These are phyloP conservation scores for Zaprionus ghesquierei DNA, from an alignment of 1,140 invertebrate species.

Conservation along the genomic window DNA sequence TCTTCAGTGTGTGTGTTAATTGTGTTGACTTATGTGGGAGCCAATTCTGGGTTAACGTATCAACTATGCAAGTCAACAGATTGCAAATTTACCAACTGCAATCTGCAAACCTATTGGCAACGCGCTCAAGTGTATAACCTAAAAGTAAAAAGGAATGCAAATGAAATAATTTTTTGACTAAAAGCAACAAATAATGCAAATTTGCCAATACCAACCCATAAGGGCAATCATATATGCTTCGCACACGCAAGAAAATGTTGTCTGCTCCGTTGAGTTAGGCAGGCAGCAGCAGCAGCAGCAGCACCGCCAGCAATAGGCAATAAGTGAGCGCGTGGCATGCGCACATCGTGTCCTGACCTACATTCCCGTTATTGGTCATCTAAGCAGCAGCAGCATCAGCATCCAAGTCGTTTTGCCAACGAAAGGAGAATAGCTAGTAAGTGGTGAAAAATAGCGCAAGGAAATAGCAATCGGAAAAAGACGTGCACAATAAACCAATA, in stretches of 20 bases:
- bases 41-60: slow-evolving; percentile 12
- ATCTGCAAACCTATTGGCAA: neutral
- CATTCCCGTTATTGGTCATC: slow-evolving; percentile 76
- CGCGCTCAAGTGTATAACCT: neutral
- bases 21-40: slow-evolving; percentile 10
- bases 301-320: neutral
- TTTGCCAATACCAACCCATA: neutral
- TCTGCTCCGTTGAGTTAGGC: slow-evolving; percentile 2
- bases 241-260: neutral
- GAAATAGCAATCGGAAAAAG: neutral
- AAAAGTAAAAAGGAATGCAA: neutral
- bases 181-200: neutral
- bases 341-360: slow-evolving; percentile 69
- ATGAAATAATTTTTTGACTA: neutral
- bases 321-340: slow-evolving; percentile 51
- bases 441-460: slow-evolving; percentile 1
- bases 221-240: neutral
- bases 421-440: slow-evolving; percentile 15
- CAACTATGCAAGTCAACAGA: slow-evolving; percentile 1
- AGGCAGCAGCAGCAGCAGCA: neutral
- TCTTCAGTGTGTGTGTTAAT: slow-evolving; percentile 32
- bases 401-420: slow-evolving; percentile 23
- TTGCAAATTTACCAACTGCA: neutral
- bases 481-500: neutral
- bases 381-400: slow-evolving; percentile 62